These are phyloP conservation scores for Solenodon paradoxus DNA, from an alignment of 2,113 vertebrate genomes.

Conservation along the genomic window DNA sequence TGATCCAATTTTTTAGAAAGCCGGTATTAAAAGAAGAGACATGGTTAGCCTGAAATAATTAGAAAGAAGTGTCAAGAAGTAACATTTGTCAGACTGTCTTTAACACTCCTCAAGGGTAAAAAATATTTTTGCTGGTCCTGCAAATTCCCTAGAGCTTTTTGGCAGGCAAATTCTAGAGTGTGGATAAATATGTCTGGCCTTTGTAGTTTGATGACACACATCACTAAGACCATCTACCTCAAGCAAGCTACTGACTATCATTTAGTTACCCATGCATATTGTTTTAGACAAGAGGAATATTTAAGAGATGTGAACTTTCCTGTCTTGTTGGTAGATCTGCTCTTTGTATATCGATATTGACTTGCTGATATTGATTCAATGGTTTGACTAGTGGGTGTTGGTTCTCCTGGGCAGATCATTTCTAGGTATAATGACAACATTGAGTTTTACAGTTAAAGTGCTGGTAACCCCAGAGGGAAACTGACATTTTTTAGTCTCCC, in stretches of 20 bases:
- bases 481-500: background rate
- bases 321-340: background rate
- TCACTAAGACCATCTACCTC: background rate
- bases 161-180: background rate
- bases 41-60: background rate
- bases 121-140: background rate
- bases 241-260: background rate
- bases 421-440: background rate
- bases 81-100: background rate
- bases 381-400: background rate
- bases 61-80: background rate
- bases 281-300: background rate
- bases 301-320: background rate
- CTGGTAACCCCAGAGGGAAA: background rate
- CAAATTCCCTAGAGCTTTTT: background rate
- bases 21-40: background rate
- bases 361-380: background rate
- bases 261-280: background rate
- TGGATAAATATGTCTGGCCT: background rate
- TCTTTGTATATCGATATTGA: background rate
- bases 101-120: background rate
- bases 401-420: background rate
- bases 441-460: background rate
- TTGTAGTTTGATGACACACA: background rate
- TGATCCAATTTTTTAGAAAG: background rate